These are phyloP conservation scores for Peucedramus taeniatus DNA, from an alignment of 2,113 vertebrate genomes.

Conservation along the genomic window DNA sequence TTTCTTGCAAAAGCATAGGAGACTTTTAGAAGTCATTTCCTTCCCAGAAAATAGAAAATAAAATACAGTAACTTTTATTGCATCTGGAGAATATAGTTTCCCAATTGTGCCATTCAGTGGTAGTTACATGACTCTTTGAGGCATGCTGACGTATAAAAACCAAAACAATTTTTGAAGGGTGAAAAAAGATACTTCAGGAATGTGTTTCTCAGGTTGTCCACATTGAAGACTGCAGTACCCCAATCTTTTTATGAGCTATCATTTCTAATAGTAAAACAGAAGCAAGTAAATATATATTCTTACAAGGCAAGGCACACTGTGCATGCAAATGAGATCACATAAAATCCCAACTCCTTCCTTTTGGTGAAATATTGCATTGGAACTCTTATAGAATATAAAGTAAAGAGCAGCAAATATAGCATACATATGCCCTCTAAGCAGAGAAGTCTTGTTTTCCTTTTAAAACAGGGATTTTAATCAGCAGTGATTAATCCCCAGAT, in stretches of 20 bases:
- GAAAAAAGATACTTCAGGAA: neutral
- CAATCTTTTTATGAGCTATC: neutral
- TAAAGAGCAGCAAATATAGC: neutral
- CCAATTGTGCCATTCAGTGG: neutral
- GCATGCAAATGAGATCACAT: neutral
- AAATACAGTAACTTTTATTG: slow-evolving; percentile 34
- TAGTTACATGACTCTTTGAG: slow-evolving; percentile 39
- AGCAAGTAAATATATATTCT: slow-evolving; percentile 16
- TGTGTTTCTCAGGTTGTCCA: neutral
- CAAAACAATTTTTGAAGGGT: neutral
- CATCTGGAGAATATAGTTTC: slow-evolving; percentile 14
- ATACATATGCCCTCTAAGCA: neutral
- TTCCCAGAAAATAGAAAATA: slow-evolving; percentile 38
- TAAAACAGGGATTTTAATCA: neutral
- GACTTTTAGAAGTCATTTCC: slow-evolving; percentile 9
- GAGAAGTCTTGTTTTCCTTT: neutral
- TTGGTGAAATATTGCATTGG: neutral
- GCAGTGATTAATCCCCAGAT: neutral
- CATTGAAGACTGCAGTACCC: neutral
- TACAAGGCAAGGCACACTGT: neutral
- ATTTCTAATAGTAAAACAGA: neutral
- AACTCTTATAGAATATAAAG: neutral
- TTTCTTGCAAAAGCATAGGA: neutral
- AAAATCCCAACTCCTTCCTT: neutral
- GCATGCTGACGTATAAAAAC: neutral